These are phyloP conservation scores for Chironomus tentans DNA, from an alignment of 2,888 invertebrate species.

Conservation along the genomic window DNA sequence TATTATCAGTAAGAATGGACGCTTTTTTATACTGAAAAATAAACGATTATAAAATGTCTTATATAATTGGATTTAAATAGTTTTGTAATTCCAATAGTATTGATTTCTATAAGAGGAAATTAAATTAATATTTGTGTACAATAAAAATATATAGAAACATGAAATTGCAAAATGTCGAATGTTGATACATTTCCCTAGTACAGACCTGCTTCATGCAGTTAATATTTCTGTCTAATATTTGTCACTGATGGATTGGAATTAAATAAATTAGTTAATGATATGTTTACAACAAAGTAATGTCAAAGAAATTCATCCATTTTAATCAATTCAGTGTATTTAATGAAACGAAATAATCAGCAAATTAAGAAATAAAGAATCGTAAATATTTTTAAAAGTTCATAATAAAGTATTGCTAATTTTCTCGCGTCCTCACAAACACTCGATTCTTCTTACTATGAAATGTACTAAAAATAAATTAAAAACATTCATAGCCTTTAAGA, in stretches of 20 bases:
- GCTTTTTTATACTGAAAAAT: too few species aligned
- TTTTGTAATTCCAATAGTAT: too few species aligned
- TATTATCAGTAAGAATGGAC: too few species aligned
- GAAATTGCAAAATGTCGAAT: too few species aligned
- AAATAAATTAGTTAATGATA: neutral
- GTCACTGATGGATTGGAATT: neutral
- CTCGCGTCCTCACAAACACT: neutral
- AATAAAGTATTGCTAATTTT: neutral
- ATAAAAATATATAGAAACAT: neutral
- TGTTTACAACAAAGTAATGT: neutral
- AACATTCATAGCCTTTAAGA: constrained; percentile 7
- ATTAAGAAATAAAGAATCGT: neutral
- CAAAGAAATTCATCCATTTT: neutral
- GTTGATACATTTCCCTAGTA: neutral
- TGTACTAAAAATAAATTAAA: constrained; percentile 11
- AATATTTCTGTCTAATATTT: neutral
- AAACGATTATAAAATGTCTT: too few species aligned
- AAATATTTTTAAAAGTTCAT: neutral
- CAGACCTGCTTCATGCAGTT: neutral
- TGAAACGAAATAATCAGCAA: neutral
- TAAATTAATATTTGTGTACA: neutral
- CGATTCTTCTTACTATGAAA: neutral
- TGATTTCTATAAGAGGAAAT: neutral
- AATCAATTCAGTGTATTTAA: neutral
- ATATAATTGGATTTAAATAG: too few species aligned